Conservation (phyloP, 1,140 invertebrate genomes). For the Macrobrachium rosenbergii region DNA sequence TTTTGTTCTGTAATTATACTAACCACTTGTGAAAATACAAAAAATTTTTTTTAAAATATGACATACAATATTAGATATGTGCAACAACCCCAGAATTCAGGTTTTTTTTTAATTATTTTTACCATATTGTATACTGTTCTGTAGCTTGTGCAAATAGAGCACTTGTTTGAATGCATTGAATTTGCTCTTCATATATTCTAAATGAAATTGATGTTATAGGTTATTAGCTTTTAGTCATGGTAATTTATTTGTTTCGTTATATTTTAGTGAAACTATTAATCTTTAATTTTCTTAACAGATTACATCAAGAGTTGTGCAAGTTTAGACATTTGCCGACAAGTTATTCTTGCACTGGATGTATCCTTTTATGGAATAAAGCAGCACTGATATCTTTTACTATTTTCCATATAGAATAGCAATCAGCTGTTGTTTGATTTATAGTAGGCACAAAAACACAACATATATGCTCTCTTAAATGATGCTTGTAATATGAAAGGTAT, state of each 20-base stretch:
- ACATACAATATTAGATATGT: too few species aligned
- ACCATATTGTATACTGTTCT: too few species aligned
- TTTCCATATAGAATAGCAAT: too few species aligned
- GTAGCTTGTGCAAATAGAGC: too few species aligned
- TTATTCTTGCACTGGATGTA: conserved; percentile 85
- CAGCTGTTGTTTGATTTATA: neutral
- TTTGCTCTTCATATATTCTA: too few species aligned
- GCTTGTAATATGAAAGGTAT: neutral
- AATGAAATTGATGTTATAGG: too few species aligned
- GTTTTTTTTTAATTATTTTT: too few species aligned
- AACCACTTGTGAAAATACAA: too few species aligned
- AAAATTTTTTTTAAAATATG: too few species aligned
- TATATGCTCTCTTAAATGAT: neutral
- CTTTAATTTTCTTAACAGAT: conserved; percentile 73
- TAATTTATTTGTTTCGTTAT: neutral
- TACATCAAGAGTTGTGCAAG: conserved; percentile 95
- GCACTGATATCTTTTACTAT: neutral
- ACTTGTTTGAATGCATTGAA: too few species aligned
- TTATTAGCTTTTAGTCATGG: neutral
- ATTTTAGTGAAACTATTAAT: conserved; percentile 23
- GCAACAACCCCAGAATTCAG: too few species aligned
- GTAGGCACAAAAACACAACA: neutral
- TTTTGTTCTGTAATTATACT: too few species aligned
- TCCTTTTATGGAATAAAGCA: conserved; percentile 69
- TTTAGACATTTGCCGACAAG: conserved; percentile 91